A percentile compares a stretch with the other conserved stretches of the same genome.
Evolutionary conservation across 1,140 invertebrate genomes (phyloP).

Genomic region (Drosophila nikananu): DNA sequence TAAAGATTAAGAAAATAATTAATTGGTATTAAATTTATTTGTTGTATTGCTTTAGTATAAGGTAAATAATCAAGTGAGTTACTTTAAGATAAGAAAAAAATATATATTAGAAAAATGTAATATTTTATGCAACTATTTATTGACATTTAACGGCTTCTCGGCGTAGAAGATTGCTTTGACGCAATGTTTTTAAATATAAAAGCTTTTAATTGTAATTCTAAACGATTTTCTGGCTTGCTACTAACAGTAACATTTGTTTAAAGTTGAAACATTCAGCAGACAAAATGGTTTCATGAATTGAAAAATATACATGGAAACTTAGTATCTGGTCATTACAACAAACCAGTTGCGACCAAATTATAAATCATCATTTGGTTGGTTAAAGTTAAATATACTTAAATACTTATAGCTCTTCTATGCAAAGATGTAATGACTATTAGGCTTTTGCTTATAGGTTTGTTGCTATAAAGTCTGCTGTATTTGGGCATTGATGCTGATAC

Average conservation of each 20-base stretch:
- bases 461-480: neutral
- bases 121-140: no score
- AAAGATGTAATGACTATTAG: neutral
- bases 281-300: neutral
- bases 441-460: neutral
- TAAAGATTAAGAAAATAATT: neutral
- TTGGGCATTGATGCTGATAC: neutral
- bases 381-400: no score
- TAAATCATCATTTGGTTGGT: no score
- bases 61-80: neutral
- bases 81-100: neutral
- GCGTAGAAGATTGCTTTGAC: neutral
- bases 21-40: neutral
- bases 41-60: neutral
- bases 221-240: neutral
- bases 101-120: no score
- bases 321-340: no score
- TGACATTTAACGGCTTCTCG: no score
- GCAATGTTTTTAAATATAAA: neutral
- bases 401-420: no score
- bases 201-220: neutral
- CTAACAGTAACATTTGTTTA: neutral
- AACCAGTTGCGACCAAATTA: no score
- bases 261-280: neutral
- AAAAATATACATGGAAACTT: no score